Evolutionary conservation across 2,797 vertebrate species (phyloP), one percentile per base, ranked within the genome.

Genomic region (Naso thynnoides): DNA sequence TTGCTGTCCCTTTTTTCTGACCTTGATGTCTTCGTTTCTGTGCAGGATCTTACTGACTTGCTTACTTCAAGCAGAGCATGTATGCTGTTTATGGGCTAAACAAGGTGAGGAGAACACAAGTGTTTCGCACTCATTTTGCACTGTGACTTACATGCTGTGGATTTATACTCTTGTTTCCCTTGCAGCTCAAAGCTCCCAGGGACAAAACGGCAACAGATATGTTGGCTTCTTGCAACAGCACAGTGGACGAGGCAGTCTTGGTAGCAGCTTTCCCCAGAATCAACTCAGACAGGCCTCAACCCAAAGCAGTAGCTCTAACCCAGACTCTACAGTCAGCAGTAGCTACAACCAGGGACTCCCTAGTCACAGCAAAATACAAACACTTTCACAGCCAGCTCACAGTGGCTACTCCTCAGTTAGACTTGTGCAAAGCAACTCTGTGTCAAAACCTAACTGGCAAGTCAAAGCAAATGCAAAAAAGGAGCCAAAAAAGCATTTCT

Each of bases 1-100:
- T 50, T 62, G 8, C 6, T 29, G 31, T 15, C 11, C 0, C 1
- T 15, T 41, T 50, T 3, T 27, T 60, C 39, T 84, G 15, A 77
- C 29, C 41, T 27, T 27, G 10, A 15, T 19, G n/a, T 59, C 0
- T 27, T 3, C 0, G 24, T 62, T 57, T 58, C 16, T 50, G 39
- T 26, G 49, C 72, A 91, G 89, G 81, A 18, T 85, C 3, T 65
- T 88, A 65, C 63, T 91, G 52, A 15, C 85, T 72, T 82, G 60
- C 33, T 76, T 86, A 7, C 11, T 88, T 77, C 77, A 76, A 58
- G 88, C 83, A 78, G 86, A 89, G 66, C 76, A 84, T 82, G 78
- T 81, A 0, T 1, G 58, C 77, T 81, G 86, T 86, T 76, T 23
- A 8, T 72, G 74, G 86, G 61, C n/a, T 4, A 1, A 39, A 42